These are phyloP conservation scores for Pseudorasbora parva DNA, from an alignment of 2,113 vertebrate species.

Conservation along the genomic window DNA sequence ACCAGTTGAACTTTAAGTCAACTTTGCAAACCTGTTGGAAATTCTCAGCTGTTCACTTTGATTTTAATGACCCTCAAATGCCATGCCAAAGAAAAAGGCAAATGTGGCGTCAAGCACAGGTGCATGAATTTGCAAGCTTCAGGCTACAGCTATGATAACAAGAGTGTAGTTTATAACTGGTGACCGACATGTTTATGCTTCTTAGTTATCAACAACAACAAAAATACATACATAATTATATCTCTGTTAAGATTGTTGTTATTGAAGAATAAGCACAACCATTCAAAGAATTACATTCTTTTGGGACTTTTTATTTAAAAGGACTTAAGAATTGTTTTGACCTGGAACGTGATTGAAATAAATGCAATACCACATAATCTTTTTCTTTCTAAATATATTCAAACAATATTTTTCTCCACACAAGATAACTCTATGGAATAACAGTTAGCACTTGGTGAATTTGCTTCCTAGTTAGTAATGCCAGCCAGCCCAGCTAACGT, in stretches of 20 bases:
- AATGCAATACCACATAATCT: background rate
- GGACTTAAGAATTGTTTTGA: background rate
- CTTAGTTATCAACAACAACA: background rate
- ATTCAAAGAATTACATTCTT: background rate
- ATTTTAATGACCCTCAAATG: background rate
- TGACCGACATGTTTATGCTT: too few relatives aligned
- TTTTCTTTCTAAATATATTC: background rate
- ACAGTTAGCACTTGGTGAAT: background rate
- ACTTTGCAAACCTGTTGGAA: background rate
- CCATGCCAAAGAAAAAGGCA: background rate
- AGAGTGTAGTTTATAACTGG: background rate
- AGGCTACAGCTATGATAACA: conserved; percentile 23
- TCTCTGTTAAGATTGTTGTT: background rate
- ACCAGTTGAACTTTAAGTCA: background rate
- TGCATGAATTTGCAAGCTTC: conserved; percentile 8
- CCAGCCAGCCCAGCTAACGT: background rate
- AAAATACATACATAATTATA: background rate
- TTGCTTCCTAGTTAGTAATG: background rate
- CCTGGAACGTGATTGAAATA: background rate
- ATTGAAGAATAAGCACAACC: background rate
- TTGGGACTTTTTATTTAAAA: background rate
- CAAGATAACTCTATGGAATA: background rate
- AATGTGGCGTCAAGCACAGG: conserved; percentile 8
- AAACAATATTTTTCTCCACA: background rate
- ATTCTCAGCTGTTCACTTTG: conserved; percentile 22